These are phyloP conservation scores for Nowickia ferox DNA, from an alignment of 2,888 invertebrate species.

Conservation along the genomic window DNA sequence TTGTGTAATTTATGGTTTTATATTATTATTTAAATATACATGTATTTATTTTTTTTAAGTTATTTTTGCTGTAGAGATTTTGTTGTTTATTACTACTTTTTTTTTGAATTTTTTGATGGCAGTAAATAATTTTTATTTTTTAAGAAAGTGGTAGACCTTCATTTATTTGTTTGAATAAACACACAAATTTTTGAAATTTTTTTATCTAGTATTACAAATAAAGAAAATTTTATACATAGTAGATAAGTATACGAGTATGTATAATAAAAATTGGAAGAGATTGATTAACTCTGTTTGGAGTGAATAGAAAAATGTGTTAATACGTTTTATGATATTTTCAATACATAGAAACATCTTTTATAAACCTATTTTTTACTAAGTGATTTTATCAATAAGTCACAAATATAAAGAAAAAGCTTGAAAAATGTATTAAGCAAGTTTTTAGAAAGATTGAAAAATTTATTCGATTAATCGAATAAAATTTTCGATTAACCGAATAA, in stretches of 20 bases:
- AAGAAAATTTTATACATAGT: background rate
- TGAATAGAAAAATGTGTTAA: conserved; percentile 54
- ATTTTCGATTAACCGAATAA: too few relatives aligned
- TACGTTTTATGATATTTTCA: conserved; percentile 16
- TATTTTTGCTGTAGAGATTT: conserved; percentile 62
- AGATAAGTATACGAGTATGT: too few relatives aligned
- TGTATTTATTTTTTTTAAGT: conserved; percentile 56
- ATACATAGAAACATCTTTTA: background rate
- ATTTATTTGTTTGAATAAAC: conserved; percentile 68
- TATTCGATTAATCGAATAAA: too few relatives aligned
- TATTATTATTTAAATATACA: conserved; percentile 45
- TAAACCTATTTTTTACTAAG: background rate
- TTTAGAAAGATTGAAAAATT: too few relatives aligned
- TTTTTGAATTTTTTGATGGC: conserved; percentile 4
- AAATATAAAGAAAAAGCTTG: too few relatives aligned
- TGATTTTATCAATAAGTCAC: background rate
- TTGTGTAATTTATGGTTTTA: conserved; percentile 59
- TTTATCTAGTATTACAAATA: conserved; percentile 16
- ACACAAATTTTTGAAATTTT: conserved; percentile 49
- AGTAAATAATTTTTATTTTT: conserved; percentile 41
- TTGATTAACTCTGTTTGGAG: conserved; percentile 20
- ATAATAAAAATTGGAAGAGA: conserved; percentile 8
- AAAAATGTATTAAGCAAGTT: background rate
- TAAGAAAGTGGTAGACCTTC: conserved; percentile 81
- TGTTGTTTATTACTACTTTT: conserved; percentile 69